Percentiles rank a stretch among this genome's conserved stretches.
Evolutionary conservation across 2,797 vertebrate genomes (phyloP).

Genomic region (Leptoclinus maculatus): DNA sequence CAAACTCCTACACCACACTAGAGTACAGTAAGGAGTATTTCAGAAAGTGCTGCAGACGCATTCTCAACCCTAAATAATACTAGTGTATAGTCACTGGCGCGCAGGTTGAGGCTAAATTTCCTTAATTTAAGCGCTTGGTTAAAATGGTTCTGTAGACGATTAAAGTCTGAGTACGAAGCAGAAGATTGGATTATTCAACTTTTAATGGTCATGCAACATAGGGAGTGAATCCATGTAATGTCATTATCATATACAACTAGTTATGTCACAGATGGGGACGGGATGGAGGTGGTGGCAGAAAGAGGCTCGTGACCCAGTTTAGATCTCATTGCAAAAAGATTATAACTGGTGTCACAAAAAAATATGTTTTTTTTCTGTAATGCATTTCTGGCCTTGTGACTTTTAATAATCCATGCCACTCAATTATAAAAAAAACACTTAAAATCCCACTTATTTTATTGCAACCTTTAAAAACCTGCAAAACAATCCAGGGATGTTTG

Average conservation of each 20-base stretch:
- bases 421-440: background rate
- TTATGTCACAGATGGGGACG: constrained; percentile 23
- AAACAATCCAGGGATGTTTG: background rate
- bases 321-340: constrained; percentile 15
- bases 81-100: background rate
- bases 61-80: background rate
- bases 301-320: constrained; percentile 40
- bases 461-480: background rate
- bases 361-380: background rate
- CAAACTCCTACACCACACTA: background rate
- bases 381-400: background rate
- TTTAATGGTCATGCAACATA: constrained; percentile 23
- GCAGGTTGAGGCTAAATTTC: background rate
- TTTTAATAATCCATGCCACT: background rate
- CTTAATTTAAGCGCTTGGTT: constrained; percentile 14
- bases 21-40: background rate
- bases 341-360: background rate
- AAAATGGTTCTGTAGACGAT: constrained; percentile 15
- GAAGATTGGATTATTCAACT: constrained; percentile 26
- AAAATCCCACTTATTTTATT: background rate
- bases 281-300: constrained; percentile 22
- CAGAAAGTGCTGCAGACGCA: background rate
- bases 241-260: constrained; percentile 22
- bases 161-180: constrained; percentile 11
- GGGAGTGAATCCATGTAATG: constrained; percentile 16